Base-by-base conservation (phyloP, 2,888 invertebrate genomes). In the Myopa tessellatipennis region DNA sequence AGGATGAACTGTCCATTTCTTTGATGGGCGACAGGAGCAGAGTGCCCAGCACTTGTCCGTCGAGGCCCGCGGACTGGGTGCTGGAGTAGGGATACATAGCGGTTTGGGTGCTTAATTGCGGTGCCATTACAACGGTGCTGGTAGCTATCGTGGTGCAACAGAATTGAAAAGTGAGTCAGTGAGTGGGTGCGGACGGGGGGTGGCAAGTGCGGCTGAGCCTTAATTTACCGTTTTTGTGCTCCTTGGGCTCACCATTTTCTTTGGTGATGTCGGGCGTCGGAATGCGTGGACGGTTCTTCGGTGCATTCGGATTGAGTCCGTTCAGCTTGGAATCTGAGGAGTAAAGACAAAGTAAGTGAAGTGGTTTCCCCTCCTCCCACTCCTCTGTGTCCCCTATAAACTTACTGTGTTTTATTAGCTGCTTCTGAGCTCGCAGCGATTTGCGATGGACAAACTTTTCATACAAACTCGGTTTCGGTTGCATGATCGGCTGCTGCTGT, bases 231-330 rank as follows among this genome's bases (percentile, higher is more conserved):
- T 82, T 83, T 40, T 71, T 92, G 85, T 95, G 95, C 76, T 93
- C 38, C 0, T 34, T 34, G 34, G 10, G 91, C 83, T 94, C 94
- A 78, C 92, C 90, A 36, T 93, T 92, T 88, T 96, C 95, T 88
- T 95, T 95, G 52, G 95, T 93, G 8, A 95, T 95, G 87, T 96
- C 96, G 0, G 96, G 96, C 8, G 96, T 96, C 60, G 96, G 96
- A 82, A 96, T 96, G 74, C 96, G 92, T n/a, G 96, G 96, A 76
- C 96, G 92, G 85, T 94, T 94, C 85, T 94, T 94, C 70, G 86
- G 94, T 78, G 83, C 82, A 80, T 85, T 85, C 4, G 84, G 82
- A 81, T 83, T 92, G 0, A 93, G 90, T 5, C 94, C 94, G 87
- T 94, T 95, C 83, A 94, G 81, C 73, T 83, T 86, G 83, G 92